A percentile compares a stretch with the other conserved stretches of the same genome.
These are phyloP conservation scores for Scaptomyza cyrtandrae DNA, from an alignment of 2,888 invertebrate species.

Conservation along the genomic window DNA sequence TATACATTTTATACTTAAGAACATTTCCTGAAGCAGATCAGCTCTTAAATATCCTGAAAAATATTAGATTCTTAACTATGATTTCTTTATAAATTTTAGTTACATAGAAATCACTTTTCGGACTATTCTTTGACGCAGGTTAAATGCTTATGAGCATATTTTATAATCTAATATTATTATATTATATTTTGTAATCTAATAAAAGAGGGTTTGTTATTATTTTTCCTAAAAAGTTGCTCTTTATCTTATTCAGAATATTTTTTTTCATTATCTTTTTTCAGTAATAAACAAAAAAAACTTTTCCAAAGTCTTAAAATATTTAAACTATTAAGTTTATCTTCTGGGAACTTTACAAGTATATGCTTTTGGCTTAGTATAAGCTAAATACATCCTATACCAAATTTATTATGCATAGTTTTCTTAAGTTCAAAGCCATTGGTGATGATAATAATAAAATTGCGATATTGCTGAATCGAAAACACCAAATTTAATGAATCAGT, in stretches of 20 bases:
- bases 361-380: background rate
- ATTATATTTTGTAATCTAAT: background rate
- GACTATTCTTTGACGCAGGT: background rate
- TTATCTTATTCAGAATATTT: slow-evolving; percentile 6
- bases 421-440: slow-evolving; percentile 31
- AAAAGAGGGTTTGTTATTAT: background rate
- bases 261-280: background rate
- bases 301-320: background rate
- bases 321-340: slow-evolving; percentile 6
- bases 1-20: too few relatives aligned
- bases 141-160: background rate
- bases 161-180: background rate
- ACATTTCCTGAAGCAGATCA: too few relatives aligned
- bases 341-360: background rate
- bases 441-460: slow-evolving; percentile 1
- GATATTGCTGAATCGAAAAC: slow-evolving; percentile 1
- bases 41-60: background rate
- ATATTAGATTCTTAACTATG: background rate
- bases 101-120: slow-evolving; percentile 12
- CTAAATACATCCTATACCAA: background rate
- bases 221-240: background rate
- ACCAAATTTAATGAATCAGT: slow-evolving; percentile 31
- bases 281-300: slow-evolving; percentile 2
- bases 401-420: slow-evolving; percentile 2
- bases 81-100: background rate